phyloP scores from a whole-genome alignment of 23 tunicate genomes.

The Ciona savignyi region DNA sequence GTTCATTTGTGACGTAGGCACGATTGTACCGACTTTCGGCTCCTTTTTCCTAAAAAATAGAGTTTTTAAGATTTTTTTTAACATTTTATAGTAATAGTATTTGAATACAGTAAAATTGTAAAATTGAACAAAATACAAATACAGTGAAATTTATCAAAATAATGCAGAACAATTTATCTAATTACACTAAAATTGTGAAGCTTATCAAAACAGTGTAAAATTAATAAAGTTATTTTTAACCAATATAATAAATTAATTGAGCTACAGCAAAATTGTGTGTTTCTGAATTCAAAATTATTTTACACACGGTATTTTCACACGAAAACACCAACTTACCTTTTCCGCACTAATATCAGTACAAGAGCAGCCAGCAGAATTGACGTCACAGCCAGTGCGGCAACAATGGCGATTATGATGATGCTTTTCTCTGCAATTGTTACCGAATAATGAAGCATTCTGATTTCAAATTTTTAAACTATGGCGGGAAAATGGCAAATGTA shows the following conservation, averaged over 20 bases:
- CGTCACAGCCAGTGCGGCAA: slow-evolving; percentile 74
- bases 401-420: slow-evolving; percentile 82
- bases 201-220: neutral
- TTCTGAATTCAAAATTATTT: no score
- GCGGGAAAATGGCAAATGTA: neutral
- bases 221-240: no score
- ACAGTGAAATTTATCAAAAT: no score
- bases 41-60: slow-evolving; percentile 45
- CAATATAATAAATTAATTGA: neutral
- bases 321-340: slow-evolving; percentile 33
- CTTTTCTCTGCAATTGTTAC: slow-evolving; percentile 52
- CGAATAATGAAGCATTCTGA: neutral
- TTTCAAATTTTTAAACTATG: neutral
- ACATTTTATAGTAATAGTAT: neutral
- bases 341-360: slow-evolving; percentile 66
- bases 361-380: slow-evolving; percentile 66
- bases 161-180: neutral
- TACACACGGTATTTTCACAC: no score
- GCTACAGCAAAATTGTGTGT: neutral
- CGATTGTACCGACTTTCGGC: slow-evolving; percentile 36
- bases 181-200: neutral
- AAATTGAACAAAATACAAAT: neutral
- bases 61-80: no score
- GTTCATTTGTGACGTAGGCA: slow-evolving; percentile 36
- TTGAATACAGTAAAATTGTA: neutral